Evolutionary conservation across 2,113 vertebrate species (phyloP).

Genomic region (Psittacara wagleri): DNA sequence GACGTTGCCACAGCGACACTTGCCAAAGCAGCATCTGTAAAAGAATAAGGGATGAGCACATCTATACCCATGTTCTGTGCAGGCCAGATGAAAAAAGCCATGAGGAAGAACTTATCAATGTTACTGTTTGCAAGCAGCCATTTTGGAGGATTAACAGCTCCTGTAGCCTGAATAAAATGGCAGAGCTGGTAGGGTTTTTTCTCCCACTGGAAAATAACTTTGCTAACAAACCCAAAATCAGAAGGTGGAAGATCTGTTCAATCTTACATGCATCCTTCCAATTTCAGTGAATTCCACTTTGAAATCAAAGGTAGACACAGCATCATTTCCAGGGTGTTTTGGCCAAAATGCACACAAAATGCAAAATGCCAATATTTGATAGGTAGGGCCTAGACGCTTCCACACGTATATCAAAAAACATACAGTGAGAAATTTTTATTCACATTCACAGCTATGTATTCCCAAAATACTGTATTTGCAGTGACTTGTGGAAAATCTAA

Average conservation of each 20-base stretch:
- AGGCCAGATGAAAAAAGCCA: background rate
- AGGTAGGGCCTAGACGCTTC: background rate
- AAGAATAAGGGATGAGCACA: background rate
- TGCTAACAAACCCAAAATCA: background rate
- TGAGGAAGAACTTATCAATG: background rate
- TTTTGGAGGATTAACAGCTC: background rate
- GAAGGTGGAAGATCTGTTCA: background rate
- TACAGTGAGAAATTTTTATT: background rate
- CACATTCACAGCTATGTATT: background rate
- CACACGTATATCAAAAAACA: background rate
- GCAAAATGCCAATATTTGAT: background rate
- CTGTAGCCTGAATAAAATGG: background rate
- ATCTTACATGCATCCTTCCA: background rate
- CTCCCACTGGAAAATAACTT: background rate
- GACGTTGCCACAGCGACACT: background rate
- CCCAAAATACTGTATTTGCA: background rate
- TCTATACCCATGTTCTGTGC: background rate
- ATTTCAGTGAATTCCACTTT: background rate
- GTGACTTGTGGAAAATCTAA: background rate
- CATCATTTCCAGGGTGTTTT: background rate
- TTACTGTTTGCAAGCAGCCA: background rate
- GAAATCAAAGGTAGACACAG: background rate
- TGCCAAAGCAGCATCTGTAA: background rate
- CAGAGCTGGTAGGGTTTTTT: rapidly evolving
- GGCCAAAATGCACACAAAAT: background rate